These are phyloP conservation scores for Verasper variegatus DNA, from an alignment of 2,113 vertebrate genomes.

Conservation along the genomic window DNA sequence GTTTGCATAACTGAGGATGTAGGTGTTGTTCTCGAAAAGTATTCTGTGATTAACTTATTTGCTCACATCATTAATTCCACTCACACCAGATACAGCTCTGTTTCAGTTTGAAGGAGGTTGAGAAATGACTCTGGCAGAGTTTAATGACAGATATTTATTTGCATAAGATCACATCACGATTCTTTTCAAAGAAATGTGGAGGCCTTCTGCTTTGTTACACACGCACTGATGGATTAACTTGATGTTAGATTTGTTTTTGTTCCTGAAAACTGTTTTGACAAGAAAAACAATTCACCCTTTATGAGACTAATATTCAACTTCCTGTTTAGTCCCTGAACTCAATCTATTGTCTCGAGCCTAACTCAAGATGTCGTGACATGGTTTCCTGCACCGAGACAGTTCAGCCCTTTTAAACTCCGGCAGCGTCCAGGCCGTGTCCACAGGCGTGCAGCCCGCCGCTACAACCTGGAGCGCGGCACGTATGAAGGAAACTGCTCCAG, in stretches of 20 bases:
- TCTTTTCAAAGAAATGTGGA: background rate
- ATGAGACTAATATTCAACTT: constrained; percentile 65
- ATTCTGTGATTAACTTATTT: background rate
- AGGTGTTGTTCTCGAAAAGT: constrained; percentile 19
- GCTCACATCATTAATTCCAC: constrained; percentile 12
- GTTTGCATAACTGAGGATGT: constrained; percentile 9
- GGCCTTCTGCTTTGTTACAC: background rate
- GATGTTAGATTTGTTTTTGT: background rate
- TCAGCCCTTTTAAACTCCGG: constrained; percentile 49
- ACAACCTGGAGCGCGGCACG: constrained; percentile 80
- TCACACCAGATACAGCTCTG: background rate
- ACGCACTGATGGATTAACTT: background rate
- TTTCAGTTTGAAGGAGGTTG: constrained; percentile 21
- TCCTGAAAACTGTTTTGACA: constrained; percentile 26
- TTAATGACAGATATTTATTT: background rate
- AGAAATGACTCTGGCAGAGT: constrained; percentile 16
- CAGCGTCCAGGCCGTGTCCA: constrained; percentile 47
- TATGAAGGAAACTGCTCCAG: constrained; percentile 82
- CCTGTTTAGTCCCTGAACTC: constrained; percentile 65
- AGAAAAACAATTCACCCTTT: constrained; percentile 53
- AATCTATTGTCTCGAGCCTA: constrained; percentile 51
- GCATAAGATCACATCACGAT: background rate
- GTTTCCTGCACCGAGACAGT: constrained; percentile 36
- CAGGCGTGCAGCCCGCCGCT: constrained; percentile 31
- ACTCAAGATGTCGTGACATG: constrained; percentile 45